phyloP scores from a whole-genome alignment of 1,140 invertebrate species.

The Drosophila ironensis region DNA sequence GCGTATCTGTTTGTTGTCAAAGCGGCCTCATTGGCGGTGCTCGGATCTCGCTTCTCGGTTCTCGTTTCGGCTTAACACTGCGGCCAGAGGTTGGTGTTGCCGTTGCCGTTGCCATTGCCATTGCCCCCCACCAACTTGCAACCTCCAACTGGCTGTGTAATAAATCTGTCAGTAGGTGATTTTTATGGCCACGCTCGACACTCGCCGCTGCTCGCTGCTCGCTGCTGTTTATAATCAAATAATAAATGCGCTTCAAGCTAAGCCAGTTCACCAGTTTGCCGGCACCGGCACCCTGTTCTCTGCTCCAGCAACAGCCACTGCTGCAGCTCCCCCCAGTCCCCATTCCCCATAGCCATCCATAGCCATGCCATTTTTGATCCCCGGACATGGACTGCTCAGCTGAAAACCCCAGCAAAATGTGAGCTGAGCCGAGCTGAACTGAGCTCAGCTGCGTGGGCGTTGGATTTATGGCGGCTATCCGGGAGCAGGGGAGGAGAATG shows the following conservation, averaged over 20 bases:
- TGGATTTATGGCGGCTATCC: conserved; percentile 65
- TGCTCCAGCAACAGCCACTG: neutral
- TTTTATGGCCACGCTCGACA: conserved; percentile 77
- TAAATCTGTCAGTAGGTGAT: conserved; percentile 80
- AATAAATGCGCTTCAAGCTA: conserved; percentile 71
- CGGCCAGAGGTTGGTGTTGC: conserved; percentile 52
- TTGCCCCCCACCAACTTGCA: conserved; percentile 2
- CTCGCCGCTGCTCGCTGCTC: conserved; percentile 47
- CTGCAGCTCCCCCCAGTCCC: neutral
- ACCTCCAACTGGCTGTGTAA: conserved; percentile 62
- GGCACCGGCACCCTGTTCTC: neutral
- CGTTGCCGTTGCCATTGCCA: no score
- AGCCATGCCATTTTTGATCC: conserved; percentile 1
- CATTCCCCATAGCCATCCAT: neutral
- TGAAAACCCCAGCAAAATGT: neutral
- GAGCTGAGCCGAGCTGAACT: conserved; percentile 6
- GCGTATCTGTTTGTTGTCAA: conserved; percentile 77
- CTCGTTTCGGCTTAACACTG: conserved; percentile 12
- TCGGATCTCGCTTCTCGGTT: no score
- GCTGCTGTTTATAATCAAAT: conserved; percentile 78
- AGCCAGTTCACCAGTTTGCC: conserved; percentile 40
- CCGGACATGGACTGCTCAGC: conserved; percentile 3
- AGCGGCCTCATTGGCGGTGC: conserved; percentile 40
- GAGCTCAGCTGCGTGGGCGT: conserved; percentile 51
- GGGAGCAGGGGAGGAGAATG: conserved; percentile 53